Conservation (phyloP, 2,797 vertebrate genomes). For the Xiphorhynchus erythropygius region DNA sequence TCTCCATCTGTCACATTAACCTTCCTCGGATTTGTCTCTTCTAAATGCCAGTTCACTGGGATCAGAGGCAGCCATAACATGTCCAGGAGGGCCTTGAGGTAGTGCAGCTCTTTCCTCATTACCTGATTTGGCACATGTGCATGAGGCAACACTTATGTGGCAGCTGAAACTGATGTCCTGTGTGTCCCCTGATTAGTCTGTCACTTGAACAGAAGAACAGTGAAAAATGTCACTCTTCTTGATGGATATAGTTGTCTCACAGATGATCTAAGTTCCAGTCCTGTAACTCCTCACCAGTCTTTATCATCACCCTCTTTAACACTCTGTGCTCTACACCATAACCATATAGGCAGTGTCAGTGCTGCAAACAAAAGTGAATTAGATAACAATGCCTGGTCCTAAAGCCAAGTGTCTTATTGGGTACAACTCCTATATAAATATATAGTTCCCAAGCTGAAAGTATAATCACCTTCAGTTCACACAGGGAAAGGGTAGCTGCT, state of each 20-base stretch:
- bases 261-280: background rate
- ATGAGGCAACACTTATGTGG: background rate
- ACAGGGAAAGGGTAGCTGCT: background rate
- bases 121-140: fast-evolving
- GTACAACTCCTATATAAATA: background rate
- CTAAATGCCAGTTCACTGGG: background rate
- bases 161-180: background rate
- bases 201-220: background rate
- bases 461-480: background rate
- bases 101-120: background rate
- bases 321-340: background rate
- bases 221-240: background rate
- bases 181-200: background rate
- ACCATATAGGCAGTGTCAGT: background rate
- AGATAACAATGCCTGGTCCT: background rate
- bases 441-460: background rate
- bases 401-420: background rate
- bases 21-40: background rate
- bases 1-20: background rate
- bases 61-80: background rate
- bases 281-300: background rate
- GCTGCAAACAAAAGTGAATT: background rate
- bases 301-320: background rate
- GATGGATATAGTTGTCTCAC: background rate
- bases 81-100: background rate